Percentiles rank a stretch among this genome's conserved stretches.
phyloP scores from a whole-genome alignment of 2,797 vertebrate genomes.

The Rhinatrema bivittatum region DNA sequence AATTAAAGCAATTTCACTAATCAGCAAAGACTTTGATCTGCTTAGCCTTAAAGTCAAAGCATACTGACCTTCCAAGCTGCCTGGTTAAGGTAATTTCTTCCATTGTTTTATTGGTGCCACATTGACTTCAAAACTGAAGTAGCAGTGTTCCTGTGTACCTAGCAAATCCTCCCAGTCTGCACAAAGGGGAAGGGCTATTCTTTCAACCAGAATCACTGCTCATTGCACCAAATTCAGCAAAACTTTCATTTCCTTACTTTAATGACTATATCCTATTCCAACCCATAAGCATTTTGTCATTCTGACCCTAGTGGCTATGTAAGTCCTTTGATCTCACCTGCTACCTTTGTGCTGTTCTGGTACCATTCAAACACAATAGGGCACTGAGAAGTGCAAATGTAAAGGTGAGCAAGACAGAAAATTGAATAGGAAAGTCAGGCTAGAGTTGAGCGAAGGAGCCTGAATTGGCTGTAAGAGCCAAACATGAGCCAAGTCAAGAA shows the following conservation, averaged over 20 bases:
- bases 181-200: conserved; percentile 42
- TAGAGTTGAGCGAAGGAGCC: too few relatives aligned
- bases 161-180: conserved; percentile 58
- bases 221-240: conserved; percentile 62
- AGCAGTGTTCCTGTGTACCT: conserved; percentile 51
- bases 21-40: conserved; percentile 65
- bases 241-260: conserved; percentile 59
- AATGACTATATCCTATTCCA: conserved; percentile 55
- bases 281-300: conserved; percentile 55
- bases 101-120: conserved; percentile 58
- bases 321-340: conserved; percentile 63
- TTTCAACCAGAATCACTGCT: conserved; percentile 2
- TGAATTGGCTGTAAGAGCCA: too few relatives aligned
- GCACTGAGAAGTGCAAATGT: too few relatives aligned
- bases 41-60: conserved; percentile 61
- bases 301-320: conserved; percentile 41
- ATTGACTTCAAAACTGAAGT: conserved; percentile 65
- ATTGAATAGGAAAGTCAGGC: too few relatives aligned
- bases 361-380: conserved; percentile 60
- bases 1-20: conserved; percentile 40
- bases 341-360: conserved; percentile 29
- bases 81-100: conserved; percentile 48
- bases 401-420: too few relatives aligned
- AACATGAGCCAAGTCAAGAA: too few relatives aligned
- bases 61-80: conserved; percentile 54